Conservation (phyloP, 2,113 vertebrate genomes). For the Coryphaenoides rupestris region DNA sequence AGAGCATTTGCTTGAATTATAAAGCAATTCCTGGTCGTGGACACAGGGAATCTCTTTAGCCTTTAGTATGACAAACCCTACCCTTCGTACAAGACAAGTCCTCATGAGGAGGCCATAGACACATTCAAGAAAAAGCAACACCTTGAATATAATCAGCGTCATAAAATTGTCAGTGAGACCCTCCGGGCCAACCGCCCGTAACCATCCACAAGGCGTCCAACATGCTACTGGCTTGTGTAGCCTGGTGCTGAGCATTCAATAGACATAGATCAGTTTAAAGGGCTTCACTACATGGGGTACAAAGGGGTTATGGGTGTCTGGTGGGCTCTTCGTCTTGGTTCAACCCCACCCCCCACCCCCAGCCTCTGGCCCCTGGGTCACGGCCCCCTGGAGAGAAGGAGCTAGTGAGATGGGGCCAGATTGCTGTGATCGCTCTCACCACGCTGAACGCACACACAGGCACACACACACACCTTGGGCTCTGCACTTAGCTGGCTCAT, state of each 20-base stretch:
- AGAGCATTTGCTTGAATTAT: too few species aligned
- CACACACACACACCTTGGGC: not conserved
- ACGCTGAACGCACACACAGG: constrained; percentile 17
- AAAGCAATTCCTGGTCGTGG: too few species aligned
- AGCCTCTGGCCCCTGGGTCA: constrained; percentile 45
- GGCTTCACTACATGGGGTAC: constrained; percentile 57
- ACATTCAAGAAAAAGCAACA: constrained; percentile 51
- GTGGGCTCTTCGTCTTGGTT: constrained; percentile 63
- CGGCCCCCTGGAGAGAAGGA: constrained; percentile 51
- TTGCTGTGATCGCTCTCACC: constrained; percentile 47
- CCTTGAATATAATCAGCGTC: constrained; percentile 63
- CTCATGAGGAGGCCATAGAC: constrained; percentile 44
- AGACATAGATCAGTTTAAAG: constrained; percentile 62
- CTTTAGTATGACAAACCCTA: too few species aligned
- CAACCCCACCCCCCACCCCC: constrained; percentile 37
- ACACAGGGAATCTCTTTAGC: too few species aligned
- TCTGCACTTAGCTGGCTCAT: too few species aligned
- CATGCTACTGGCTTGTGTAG: constrained; percentile 38
- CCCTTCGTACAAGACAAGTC: constrained; percentile 13
- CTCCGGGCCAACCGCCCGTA: constrained; percentile 38
- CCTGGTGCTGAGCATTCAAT: constrained; percentile 58
- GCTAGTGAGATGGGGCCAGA: constrained; percentile 15
- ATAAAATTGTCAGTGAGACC: constrained; percentile 75
- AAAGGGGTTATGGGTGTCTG: constrained; percentile 52
- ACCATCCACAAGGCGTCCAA: constrained; percentile 59